These are phyloP conservation scores for Crypturellus tataupa DNA, from an alignment of 2,797 vertebrate genomes.

Conservation along the genomic window DNA sequence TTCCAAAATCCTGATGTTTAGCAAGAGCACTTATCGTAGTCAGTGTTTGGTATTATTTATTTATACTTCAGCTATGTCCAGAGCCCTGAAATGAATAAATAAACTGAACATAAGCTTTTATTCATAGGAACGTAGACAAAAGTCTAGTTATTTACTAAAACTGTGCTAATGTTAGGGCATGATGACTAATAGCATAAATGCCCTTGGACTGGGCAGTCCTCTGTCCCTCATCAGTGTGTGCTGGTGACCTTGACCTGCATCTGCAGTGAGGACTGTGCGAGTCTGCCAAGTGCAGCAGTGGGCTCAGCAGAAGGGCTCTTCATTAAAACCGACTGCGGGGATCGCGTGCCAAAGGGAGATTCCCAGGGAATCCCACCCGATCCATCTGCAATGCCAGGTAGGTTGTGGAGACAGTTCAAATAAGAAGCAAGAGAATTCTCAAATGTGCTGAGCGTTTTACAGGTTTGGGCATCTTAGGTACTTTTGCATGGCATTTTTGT, in stretches of 20 bases:
- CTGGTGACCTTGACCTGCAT: constrained; percentile 53
- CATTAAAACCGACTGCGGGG: constrained; percentile 36
- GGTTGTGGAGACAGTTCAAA: constrained; percentile 13
- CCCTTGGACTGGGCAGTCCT: neutral
- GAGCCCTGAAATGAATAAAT: neutral
- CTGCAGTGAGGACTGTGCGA: neutral
- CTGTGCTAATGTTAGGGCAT: neutral
- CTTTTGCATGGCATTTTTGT: constrained; percentile 1
- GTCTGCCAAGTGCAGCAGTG: constrained; percentile 31
- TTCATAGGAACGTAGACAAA: neutral
- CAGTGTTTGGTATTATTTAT: constrained; percentile 1
- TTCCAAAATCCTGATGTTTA: constrained; percentile 21
- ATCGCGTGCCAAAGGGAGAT: neutral
- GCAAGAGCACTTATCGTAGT: neutral
- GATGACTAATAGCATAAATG: neutral
- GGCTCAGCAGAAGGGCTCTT: constrained; percentile 42
- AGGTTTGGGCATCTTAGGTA: neutral
- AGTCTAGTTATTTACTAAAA: neutral
- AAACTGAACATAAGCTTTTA: neutral
- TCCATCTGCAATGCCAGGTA: constrained; percentile 56
- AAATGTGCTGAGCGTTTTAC: neutral
- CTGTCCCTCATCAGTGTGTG: constrained; percentile 17
- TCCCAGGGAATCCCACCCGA: neutral
- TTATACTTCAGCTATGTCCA: neutral
- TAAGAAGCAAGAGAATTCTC: constrained; percentile 8